Percentiles rank a stretch among this genome's conserved stretches.
Conservation (phyloP, 2,888 invertebrate genomes). For the Mechanitis mazaeus region DNA sequence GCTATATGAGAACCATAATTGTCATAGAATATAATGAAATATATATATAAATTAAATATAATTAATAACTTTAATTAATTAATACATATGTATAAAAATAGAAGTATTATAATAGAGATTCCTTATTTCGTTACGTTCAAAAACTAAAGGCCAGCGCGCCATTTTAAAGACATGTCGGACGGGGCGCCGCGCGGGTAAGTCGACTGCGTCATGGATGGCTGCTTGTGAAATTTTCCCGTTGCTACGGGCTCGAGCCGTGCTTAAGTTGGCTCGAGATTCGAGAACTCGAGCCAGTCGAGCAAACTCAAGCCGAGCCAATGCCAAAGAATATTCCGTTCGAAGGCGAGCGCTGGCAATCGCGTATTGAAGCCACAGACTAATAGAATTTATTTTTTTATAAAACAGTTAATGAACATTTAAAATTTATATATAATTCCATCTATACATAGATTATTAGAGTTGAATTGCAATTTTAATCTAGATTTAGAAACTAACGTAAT, state of each 20-base stretch:
- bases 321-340: constrained; percentile 37
- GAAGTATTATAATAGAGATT: constrained; percentile 29
- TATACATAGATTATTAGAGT: constrained; percentile 2
- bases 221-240: constrained; percentile 52
- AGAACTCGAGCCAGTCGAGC: constrained; percentile 31
- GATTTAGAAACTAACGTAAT: neutral
- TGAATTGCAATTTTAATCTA: neutral
- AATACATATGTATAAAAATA: constrained; percentile 20
- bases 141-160: constrained; percentile 36
- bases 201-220: constrained; percentile 49
- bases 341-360: constrained; percentile 34
- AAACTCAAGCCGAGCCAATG: constrained; percentile 32
- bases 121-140: constrained; percentile 35
- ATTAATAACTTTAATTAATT: constrained; percentile 8
- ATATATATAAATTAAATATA: neutral
- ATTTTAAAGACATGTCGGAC: constrained; percentile 35
- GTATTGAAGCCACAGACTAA: constrained; percentile 34
- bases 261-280: constrained; percentile 28
- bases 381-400: constrained; percentile 16
- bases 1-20: neutral
- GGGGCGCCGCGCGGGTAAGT: constrained; percentile 34
- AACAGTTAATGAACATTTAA: constrained; percentile 8
- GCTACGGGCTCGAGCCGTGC: constrained; percentile 26
- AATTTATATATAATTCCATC: constrained; percentile 4
- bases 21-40: neutral